phyloP scores from a whole-genome alignment of 92 coral and sea anemone genomes.

The Palythoa caribaeorum region DNA sequence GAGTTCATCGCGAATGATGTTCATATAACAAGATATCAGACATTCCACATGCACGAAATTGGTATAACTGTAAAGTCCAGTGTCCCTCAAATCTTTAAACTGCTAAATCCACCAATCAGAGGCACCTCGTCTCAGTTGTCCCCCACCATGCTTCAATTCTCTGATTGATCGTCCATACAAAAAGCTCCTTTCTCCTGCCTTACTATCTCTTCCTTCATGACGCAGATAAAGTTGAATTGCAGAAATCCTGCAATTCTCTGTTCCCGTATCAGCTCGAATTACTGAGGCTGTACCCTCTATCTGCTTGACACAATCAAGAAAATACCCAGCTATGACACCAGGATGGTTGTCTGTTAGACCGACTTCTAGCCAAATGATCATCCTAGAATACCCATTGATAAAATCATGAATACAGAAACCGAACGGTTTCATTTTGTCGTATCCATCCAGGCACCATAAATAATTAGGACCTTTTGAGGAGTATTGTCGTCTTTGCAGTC shows the following conservation, averaged over 20 bases:
- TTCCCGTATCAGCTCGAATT: constrained; percentile 65
- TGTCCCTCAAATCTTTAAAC: constrained; percentile 68
- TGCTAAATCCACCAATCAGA: constrained; percentile 71
- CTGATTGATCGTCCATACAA: constrained; percentile 67
- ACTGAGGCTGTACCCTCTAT: constrained; percentile 61
- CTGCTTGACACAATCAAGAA: constrained; percentile 15
- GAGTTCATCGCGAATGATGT: constrained; percentile 59
- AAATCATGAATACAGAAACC: constrained; percentile 73
- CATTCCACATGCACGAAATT: constrained; percentile 66
- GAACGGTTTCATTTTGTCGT: constrained; percentile 72
- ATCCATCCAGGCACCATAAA: constrained; percentile 75
- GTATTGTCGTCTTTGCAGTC: constrained; percentile 71
- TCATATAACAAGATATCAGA: constrained; percentile 63
- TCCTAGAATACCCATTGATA: constrained; percentile 62
- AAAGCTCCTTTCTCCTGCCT: constrained; percentile 62
- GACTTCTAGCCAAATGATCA: constrained; percentile 61
- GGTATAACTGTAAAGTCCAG: constrained; percentile 64
- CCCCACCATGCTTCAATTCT: constrained; percentile 76
- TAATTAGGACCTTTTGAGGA: constrained; percentile 70
- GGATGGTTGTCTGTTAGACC: constrained; percentile 13
- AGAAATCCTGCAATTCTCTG: constrained; percentile 62
- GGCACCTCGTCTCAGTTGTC: constrained; percentile 64
- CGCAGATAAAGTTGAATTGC: constrained; percentile 67
- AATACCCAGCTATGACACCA: constrained; percentile 27
- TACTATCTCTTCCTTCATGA: constrained; percentile 60